Conservation (phyloP, 1,140 invertebrate species). For the Batillaria attramentaria region DNA sequence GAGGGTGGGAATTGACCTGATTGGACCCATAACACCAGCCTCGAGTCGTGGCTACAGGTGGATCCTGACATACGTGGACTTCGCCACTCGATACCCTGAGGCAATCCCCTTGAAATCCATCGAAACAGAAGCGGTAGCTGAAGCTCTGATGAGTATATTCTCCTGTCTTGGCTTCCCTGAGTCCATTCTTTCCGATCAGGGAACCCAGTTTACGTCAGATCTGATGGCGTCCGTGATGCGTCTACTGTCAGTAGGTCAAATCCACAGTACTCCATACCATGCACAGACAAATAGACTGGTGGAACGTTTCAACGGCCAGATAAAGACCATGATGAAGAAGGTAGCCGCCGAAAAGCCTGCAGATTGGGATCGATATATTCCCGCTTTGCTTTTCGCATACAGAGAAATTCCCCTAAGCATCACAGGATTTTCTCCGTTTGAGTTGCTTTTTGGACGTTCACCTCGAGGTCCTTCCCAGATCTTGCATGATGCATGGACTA, state of each 20-base stretch:
- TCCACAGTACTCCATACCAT: conserved; percentile 43
- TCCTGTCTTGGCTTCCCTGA: conserved; percentile 68
- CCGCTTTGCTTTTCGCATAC: conserved; percentile 44
- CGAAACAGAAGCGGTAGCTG: conserved; percentile 29
- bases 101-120: conserved; percentile 34
- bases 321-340: conserved; percentile 42
- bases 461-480: conserved; percentile 51
- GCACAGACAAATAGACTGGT: conserved; percentile 41
- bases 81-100: conserved; percentile 43
- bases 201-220: conserved; percentile 46
- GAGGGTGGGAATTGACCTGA: conserved; percentile 45
- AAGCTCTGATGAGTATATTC: conserved; percentile 65
- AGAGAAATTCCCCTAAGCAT: conserved; percentile 40
- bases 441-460: conserved; percentile 53
- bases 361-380: conserved; percentile 49
- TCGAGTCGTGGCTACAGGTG: conserved; percentile 31
- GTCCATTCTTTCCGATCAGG: conserved; percentile 43
- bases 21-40: conserved; percentile 38
- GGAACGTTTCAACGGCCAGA: conserved; percentile 37
- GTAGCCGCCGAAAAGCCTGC: conserved; percentile 39
- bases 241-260: conserved; percentile 36
- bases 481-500: conserved; percentile 42
- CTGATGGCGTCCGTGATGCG: conserved; percentile 38
- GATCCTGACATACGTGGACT: conserved; percentile 40
- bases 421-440: conserved; percentile 54